Evolutionary conservation across 2,888 invertebrate species (phyloP).

Genomic region (Danaus chrysippus): DNA sequence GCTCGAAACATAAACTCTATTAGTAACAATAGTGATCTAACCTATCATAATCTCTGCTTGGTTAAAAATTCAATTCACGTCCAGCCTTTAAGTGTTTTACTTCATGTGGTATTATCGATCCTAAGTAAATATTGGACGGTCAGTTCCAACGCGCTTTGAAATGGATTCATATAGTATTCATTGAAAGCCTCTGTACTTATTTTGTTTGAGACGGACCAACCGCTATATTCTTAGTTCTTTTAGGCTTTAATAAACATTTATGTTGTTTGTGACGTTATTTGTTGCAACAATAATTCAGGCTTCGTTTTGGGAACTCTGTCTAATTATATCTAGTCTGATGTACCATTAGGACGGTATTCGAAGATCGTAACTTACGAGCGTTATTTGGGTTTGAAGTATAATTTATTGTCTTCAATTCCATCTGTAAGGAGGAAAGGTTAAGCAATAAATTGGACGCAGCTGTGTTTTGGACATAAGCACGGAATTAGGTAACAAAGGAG

Average conservation of each 20-base stretch:
- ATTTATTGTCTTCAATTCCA: slow-evolving; percentile 78
- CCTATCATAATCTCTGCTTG: slow-evolving; percentile 1
- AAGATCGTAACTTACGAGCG: slow-evolving; percentile 67
- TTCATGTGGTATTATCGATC: slow-evolving; percentile 26
- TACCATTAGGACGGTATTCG: slow-evolving; percentile 62
- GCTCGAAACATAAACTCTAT: neutral
- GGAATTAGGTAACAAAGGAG: slow-evolving; percentile 72
- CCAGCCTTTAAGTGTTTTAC: slow-evolving; percentile 23
- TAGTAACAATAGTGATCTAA: neutral
- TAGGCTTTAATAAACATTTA: no score
- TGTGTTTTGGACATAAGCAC: slow-evolving; percentile 70
- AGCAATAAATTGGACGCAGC: slow-evolving; percentile 69
- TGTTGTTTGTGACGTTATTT: neutral
- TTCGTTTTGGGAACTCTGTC: slow-evolving; percentile 18
- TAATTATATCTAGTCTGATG: slow-evolving; percentile 67
- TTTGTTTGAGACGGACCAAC: neutral
- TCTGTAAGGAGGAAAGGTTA: slow-evolving; percentile 73
- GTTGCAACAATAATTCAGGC: neutral
- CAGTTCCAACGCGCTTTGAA: slow-evolving; percentile 27
- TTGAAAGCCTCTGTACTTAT: neutral
- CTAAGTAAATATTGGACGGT: slow-evolving; percentile 30
- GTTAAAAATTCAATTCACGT: slow-evolving; percentile 18
- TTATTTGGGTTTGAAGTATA: slow-evolving; percentile 77
- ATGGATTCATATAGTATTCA: slow-evolving; percentile 24
- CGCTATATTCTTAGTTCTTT: no score